Evolutionary conservation across 2,888 invertebrate genomes (phyloP), one percentile per base, ranked within the genome.

Genomic region (Amphiduros pacificus): DNA sequence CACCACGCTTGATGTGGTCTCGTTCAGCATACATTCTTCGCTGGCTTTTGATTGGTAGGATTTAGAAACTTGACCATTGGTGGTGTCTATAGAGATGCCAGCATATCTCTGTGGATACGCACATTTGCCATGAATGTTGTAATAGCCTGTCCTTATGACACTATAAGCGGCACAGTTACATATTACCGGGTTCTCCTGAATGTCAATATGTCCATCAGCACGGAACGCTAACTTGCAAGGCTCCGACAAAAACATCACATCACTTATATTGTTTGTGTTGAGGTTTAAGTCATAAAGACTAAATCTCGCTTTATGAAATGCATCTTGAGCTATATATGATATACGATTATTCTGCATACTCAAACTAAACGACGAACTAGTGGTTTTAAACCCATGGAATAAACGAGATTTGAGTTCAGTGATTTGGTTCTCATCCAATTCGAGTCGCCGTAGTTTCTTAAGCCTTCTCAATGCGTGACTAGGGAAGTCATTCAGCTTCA

Each of bases 111-210:
- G n/a, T 5, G 44, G 44, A 4, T 5, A 17, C 5, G 20, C 4
- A 17, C 44, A 44, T 17, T 44, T 44, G 44, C 44, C 44, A n/a
- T 44, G 44, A 5, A 44, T 22, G 44, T 44, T 44, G 44, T 44
- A 44, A 22, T 44, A 44, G 44, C 44, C 44, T 22, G 44, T 44
- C n/a, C n/a, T 44, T n/a, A 44, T 44, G 44, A 44, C 44, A n/a
- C 22, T 44, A 22, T 44, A 44, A 22, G 22, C n/a, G 44, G n/a
- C 44, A n/a, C 44, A 44, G 20, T n/a, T 44, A 22, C 44, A 44
- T n/a, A 20, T 44, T n/a, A 44, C 22, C 20, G n/a, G 44, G 44
- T 44, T 44, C 20, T 17, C 44, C 44, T 44, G 44, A n/a, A 44
- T 22, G 44, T 44, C 44, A 44, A 44, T 44, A 11, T 44, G 44